These are phyloP conservation scores for Luperina nickerlii DNA, from an alignment of 2,888 invertebrate species.

Conservation along the genomic window DNA sequence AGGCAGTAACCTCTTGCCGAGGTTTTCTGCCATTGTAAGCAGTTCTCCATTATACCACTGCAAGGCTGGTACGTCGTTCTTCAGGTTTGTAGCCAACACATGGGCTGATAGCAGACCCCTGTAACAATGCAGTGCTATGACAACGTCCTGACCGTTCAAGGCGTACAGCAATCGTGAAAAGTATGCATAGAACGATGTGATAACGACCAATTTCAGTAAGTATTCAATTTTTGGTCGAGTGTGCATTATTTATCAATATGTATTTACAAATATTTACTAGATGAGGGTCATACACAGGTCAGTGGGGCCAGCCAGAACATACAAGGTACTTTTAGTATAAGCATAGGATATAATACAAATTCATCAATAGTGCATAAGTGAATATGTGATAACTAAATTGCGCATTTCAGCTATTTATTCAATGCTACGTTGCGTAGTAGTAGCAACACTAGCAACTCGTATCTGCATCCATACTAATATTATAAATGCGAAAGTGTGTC, in stretches of 20 bases:
- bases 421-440: not conserved
- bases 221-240: not conserved
- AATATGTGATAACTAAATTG: not conserved
- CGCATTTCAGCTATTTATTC: not conserved
- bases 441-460: too few species aligned
- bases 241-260: conserved; percentile 2
- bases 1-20: conserved; percentile 97
- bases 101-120: conserved; percentile 98
- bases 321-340: not conserved
- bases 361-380: not conserved
- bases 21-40: conserved; percentile 96
- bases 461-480: not conserved
- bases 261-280: not conserved
- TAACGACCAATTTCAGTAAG: not conserved
- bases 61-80: conserved; percentile 93
- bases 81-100: conserved; percentile 95
- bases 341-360: not conserved
- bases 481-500: too few species aligned
- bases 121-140: conserved; percentile 60
- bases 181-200: not conserved
- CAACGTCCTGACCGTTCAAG: not conserved
- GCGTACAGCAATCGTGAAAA: not conserved
- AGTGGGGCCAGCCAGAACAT: not conserved
- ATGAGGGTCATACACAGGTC: not conserved
- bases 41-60: conserved; percentile 97